Evolutionary conservation across 2,797 vertebrate genomes (phyloP), one percentile per base, ranked within the genome.

Genomic region (Bradypus variegatus): DNA sequence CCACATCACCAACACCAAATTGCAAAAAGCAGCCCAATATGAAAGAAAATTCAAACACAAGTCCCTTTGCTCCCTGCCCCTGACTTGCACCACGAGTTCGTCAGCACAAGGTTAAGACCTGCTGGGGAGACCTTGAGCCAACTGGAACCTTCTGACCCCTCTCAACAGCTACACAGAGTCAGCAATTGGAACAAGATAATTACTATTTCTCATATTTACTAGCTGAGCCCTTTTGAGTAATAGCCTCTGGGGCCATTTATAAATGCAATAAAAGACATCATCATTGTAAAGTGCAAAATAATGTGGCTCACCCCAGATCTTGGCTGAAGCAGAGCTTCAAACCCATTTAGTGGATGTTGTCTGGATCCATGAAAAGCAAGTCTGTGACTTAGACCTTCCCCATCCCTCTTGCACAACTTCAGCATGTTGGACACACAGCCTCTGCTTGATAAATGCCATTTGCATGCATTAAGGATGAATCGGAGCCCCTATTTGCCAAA

Each of bases 171-270:
- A 87, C 73, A 48, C 77, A 72, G 13, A 90, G 77, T 91, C 91
- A 92, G 90, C 86, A 77, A 87, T 86, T 81, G 73, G 90, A 93
- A 92, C 38, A 70, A 91, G 93, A 64, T 93, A 91, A 94, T 95
- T 93, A 95, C 94, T 94, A 91, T 92, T 94, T 95, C 83, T 95
- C 75, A 64, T 85, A 82, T 94, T 95, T 95, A 95, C 95, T 94
- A 91, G 91, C 86, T 91, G 75, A 93, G 48, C 62, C 64, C 81
- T 92, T 95, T 95, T 94, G 91, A 96, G 81, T 94, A 95, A 94
- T 83, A 91, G 90, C 95, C 94, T 94, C 67, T 33, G 89, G 94
- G 75, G 62, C 91, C 81, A 58, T 92, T 95, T 94, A 93, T 58
- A 91, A 91, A 87, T 18, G 90, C 67, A 92, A 70, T 94, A 89